Evolutionary conservation across 2,797 vertebrate genomes (phyloP).

Genomic region (Xerus rutilus): DNA sequence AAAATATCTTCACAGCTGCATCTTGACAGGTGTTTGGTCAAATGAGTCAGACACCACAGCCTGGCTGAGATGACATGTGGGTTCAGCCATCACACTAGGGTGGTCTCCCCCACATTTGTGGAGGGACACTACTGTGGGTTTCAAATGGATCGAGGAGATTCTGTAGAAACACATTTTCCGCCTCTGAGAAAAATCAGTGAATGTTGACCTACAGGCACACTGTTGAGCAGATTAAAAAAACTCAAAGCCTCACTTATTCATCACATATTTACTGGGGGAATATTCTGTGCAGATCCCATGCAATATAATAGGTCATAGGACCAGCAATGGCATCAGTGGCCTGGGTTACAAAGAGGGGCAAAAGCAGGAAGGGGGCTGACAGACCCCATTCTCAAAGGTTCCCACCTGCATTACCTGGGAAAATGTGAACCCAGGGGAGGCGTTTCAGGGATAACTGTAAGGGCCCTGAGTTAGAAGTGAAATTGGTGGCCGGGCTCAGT

Average conservation of each 20-base stretch:
- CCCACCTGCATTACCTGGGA: not conserved
- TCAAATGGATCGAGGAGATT: not conserved
- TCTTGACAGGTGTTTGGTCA: not conserved
- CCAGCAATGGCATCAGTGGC: not conserved
- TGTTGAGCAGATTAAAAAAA: not conserved
- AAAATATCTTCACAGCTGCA: not conserved
- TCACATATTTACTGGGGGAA: not conserved
- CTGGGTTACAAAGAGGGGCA: too few relatives aligned
- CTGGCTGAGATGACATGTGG: not conserved
- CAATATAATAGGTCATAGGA: accelerated
- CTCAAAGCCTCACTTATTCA: too few relatives aligned
- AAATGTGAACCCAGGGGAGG: not conserved
- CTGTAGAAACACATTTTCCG: not conserved
- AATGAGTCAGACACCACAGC: not conserved
- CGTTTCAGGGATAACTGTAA: not conserved
- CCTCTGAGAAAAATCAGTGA: not conserved
- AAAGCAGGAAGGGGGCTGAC: not conserved
- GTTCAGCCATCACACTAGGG: not conserved
- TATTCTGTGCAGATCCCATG: not conserved
- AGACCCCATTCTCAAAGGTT: not conserved
- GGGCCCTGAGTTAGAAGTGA: not conserved
- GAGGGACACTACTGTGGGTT: not conserved
- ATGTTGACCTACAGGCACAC: not conserved
- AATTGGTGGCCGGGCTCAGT: not conserved
- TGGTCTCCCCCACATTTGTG: not conserved